Conservation (phyloP, 2,797 vertebrate species). For the Chelidonichthys spinosus region DNA sequence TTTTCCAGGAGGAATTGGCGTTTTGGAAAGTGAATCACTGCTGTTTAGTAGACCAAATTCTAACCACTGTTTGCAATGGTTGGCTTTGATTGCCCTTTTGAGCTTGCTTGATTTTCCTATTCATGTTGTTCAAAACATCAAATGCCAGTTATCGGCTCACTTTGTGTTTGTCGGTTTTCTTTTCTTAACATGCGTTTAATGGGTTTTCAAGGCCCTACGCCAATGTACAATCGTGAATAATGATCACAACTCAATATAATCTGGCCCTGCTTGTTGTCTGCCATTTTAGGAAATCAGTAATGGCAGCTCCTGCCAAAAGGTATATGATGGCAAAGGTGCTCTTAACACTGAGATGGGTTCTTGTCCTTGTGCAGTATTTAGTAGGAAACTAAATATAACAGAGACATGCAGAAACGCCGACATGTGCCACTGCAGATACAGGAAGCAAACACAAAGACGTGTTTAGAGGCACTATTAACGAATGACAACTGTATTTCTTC, state of each 20-base stretch:
- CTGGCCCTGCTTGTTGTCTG: slow-evolving; percentile 48
- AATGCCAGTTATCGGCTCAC: slow-evolving; percentile 43
- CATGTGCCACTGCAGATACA: background rate
- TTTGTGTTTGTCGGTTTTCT: slow-evolving; percentile 42
- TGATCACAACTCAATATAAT: slow-evolving; percentile 65
- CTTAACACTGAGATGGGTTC: slow-evolving; percentile 37
- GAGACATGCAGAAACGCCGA: slow-evolving; percentile 3
- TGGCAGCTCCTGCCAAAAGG: slow-evolving; percentile 48
- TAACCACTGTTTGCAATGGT: slow-evolving; percentile 38
- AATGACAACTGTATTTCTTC: slow-evolving; percentile 17
- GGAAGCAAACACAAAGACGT: background rate
- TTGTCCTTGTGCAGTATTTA: slow-evolving; percentile 18
- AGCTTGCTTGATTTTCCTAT: slow-evolving; percentile 65
- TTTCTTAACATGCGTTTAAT: slow-evolving; percentile 57
- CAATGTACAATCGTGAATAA: slow-evolving; percentile 55
- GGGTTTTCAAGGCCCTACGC: slow-evolving; percentile 41
- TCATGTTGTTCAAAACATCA: slow-evolving; percentile 54
- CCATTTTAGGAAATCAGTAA: slow-evolving; percentile 53
- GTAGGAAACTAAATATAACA: background rate
- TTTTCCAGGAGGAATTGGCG: slow-evolving; percentile 46
- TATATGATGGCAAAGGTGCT: slow-evolving; percentile 37
- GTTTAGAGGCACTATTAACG: slow-evolving; percentile 3
- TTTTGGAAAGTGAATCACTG: slow-evolving; percentile 50
- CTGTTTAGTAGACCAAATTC: slow-evolving; percentile 49
- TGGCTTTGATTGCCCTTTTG: slow-evolving; percentile 60